phyloP scores from a whole-genome alignment of 2,888 invertebrate species.

The Mesoligia furuncula region DNA sequence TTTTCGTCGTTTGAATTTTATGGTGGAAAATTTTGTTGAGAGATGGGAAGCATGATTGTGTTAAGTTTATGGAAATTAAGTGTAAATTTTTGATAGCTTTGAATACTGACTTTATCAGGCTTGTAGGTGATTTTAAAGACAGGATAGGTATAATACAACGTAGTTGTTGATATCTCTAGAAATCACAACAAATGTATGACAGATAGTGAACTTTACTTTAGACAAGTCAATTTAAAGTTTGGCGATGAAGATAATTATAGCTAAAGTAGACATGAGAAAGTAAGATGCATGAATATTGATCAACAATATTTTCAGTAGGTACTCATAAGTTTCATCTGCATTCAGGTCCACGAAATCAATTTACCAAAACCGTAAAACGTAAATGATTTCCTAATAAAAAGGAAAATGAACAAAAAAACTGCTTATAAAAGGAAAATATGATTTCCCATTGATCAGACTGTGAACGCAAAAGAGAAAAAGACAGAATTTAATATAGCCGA shows the following conservation, averaged over 20 bases:
- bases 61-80: slow-evolving; percentile 8
- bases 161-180: not conserved
- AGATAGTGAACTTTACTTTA: not conserved
- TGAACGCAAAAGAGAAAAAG: slow-evolving; percentile 77
- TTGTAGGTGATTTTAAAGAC: not conserved
- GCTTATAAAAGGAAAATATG: slow-evolving; percentile 78
- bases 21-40: slow-evolving; percentile 53
- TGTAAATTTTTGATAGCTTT: slow-evolving; percentile 5
- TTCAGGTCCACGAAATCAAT: slow-evolving; percentile 12
- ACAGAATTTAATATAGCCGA: slow-evolving; percentile 88
- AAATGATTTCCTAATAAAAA: slow-evolving; percentile 68
- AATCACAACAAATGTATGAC: not conserved
- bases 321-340: not conserved
- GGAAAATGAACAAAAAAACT: slow-evolving; percentile 66
- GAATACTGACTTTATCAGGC: not conserved
- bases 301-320: not conserved
- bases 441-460: slow-evolving; percentile 82
- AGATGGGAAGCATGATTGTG: slow-evolving; percentile 28
- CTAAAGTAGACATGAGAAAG: not conserved
- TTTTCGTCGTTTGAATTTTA: slow-evolving; percentile 68
- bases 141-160: not conserved
- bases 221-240: no score
- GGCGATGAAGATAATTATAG: no score
- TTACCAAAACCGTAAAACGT: slow-evolving; percentile 5
- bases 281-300: not conserved